Evolutionary conservation across 1,140 invertebrate genomes (phyloP).

Genomic region (Aphaenogaster floridana): DNA sequence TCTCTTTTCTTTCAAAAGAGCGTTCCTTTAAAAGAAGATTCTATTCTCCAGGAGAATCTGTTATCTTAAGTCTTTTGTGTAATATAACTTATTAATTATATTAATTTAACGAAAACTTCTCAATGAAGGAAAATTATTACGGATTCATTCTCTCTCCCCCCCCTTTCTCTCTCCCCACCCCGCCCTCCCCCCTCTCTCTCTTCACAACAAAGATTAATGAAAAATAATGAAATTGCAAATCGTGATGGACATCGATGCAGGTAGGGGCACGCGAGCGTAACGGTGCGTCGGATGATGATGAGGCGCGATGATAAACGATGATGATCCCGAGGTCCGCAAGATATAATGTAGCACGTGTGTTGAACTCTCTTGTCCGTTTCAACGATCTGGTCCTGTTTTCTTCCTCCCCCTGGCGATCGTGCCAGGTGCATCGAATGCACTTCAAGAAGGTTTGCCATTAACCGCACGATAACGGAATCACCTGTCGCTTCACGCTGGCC

Average conservation of each 20-base stretch:
- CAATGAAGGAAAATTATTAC: neutral
- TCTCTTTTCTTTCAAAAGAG: neutral
- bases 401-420: slow-evolving; percentile 13
- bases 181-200: neutral
- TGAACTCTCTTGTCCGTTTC: slow-evolving; percentile 9
- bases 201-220: slow-evolving; percentile 37
- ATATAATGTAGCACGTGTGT: slow-evolving; percentile 37
- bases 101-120: neutral
- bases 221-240: slow-evolving; percentile 64
- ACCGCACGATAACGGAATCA: slow-evolving; percentile 47
- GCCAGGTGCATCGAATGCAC: slow-evolving; percentile 37
- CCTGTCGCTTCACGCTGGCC: slow-evolving; percentile 14
- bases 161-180: neutral
- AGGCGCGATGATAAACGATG: slow-evolving; percentile 60
- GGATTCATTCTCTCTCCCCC: neutral
- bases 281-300: slow-evolving; percentile 45
- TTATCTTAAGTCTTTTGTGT: neutral
- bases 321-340: slow-evolving; percentile 34
- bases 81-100: slow-evolving; percentile 1
- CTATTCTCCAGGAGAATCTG: neutral
- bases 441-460: slow-evolving; percentile 15
- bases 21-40: neutral
- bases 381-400: neutral
- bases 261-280: slow-evolving; percentile 24
- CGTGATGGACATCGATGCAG: slow-evolving; percentile 26